Conservation (phyloP, 2,113 vertebrate species). For the Motacilla tschutschensis region DNA sequence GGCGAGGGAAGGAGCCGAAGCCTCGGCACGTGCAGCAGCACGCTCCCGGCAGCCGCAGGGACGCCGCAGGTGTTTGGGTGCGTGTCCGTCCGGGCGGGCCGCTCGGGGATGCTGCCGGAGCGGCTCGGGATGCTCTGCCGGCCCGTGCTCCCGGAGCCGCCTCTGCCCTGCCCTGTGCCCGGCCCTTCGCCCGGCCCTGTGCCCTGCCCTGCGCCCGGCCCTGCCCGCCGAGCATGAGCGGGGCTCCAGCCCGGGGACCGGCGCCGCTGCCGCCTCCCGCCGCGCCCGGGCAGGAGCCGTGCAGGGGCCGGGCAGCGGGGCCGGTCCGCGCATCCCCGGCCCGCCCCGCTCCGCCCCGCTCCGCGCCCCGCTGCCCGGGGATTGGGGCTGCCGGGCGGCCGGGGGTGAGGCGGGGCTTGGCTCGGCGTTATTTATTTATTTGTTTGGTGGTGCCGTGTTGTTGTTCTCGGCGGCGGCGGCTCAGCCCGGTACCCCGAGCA, state of each 20-base stretch:
- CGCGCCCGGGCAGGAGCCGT: background rate
- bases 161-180: background rate
- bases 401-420: background rate
- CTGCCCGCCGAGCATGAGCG: background rate
- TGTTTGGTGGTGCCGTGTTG: background rate
- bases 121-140: background rate
- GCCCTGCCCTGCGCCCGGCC: too few relatives aligned
- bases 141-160: background rate
- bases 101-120: background rate
- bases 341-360: background rate
- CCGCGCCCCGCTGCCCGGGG: background rate
- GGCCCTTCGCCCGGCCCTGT: background rate
- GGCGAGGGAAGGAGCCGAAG: background rate
- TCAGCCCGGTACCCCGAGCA: too few relatives aligned
- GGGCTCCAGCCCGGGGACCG: background rate
- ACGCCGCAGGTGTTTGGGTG: background rate
- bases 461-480: background rate
- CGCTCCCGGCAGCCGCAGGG: background rate
- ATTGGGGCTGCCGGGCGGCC: background rate
- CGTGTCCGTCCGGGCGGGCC: background rate
- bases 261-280: background rate
- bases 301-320: too few relatives aligned
- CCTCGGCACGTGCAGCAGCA: background rate
- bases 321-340: background rate
- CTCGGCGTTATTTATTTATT: background rate